phyloP scores from a whole-genome alignment of 1,140 invertebrate species.

The Adelges cooleyi region DNA sequence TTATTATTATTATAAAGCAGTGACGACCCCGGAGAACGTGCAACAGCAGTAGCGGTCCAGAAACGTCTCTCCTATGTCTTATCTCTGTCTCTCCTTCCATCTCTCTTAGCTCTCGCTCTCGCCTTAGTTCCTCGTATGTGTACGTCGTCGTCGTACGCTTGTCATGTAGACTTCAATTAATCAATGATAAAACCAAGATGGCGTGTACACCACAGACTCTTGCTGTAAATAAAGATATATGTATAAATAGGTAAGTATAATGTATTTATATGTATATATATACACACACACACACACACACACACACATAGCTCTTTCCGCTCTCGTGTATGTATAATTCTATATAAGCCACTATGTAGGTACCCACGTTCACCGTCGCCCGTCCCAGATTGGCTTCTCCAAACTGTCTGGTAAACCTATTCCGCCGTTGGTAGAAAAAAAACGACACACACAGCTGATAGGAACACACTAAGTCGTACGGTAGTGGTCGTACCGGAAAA shows the following conservation, averaged over 20 bases:
- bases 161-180: conserved; percentile 27
- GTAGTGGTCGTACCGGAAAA: too few relatives aligned
- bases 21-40: background rate
- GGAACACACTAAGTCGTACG: too few relatives aligned
- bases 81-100: background rate
- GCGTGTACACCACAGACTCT: background rate
- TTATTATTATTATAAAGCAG: too few relatives aligned
- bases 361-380: background rate
- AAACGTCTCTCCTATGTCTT: background rate
- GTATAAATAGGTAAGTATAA: too few relatives aligned
- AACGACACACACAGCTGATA: too few relatives aligned
- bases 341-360: background rate
- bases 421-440: too few relatives aligned
- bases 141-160: conserved; percentile 12
- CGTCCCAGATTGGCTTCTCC: background rate
- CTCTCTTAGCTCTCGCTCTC: background rate
- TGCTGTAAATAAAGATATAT: too few relatives aligned
- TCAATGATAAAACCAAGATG: conserved; percentile 28
- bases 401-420: too few relatives aligned
- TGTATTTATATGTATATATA: too few relatives aligned
- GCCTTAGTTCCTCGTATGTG: too few relatives aligned
- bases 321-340: background rate
- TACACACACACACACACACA: too few relatives aligned
- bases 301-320: background rate
- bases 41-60: background rate